Base-by-base conservation (phyloP, 2,888 invertebrate genomes). In the Aphodius granarius region DNA sequence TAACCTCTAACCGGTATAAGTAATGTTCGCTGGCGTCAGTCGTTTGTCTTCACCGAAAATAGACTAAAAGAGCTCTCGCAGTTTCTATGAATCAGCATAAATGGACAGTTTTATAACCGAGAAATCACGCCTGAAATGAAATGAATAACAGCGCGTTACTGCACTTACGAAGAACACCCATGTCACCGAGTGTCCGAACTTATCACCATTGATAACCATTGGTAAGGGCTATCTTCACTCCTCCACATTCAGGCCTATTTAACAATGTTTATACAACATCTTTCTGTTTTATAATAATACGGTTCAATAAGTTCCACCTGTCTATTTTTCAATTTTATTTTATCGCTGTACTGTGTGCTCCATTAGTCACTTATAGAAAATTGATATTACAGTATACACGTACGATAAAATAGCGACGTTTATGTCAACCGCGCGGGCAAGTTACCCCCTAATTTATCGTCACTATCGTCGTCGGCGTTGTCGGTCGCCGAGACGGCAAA, bases 21-120 rank as follows among this genome's bases (percentile, higher is more conserved):
- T 68, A 20, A 68, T 68, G 68, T 19, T 17, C 43, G 22, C 68
- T 21, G 20, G 9, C 68, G 68, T 68, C 19, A 68, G 22, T 68
- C 68, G 19, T 22, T 68, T 22, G 65, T 65, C 65, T 18, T 16
- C n/a, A n/a, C 65, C 9, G 19, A 68, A 68, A 68, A 68, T 68
- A 22, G 68, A 68, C 19, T 22, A 68, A 68, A 68, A 43, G 43
- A 68, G 20, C 9, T 21, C 20, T n/a, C 19, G 20, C 19, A 68
- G 68, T 21, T 68, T 68, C 68, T 22, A 68, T 68, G 68, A 68
- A 68, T 68, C 68, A 68, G 68, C 68, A 68, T 68, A 68, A 21
- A 68, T 22, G 68, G 16, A 68, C 68, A 21, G 68, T 68, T 68
- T 68, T 68, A 68, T 22, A 68, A 68, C 22, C 68, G 20, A 20